Evolutionary conservation across 1,140 invertebrate genomes (phyloP).

Genomic region (Notospermus geniculatus): DNA sequence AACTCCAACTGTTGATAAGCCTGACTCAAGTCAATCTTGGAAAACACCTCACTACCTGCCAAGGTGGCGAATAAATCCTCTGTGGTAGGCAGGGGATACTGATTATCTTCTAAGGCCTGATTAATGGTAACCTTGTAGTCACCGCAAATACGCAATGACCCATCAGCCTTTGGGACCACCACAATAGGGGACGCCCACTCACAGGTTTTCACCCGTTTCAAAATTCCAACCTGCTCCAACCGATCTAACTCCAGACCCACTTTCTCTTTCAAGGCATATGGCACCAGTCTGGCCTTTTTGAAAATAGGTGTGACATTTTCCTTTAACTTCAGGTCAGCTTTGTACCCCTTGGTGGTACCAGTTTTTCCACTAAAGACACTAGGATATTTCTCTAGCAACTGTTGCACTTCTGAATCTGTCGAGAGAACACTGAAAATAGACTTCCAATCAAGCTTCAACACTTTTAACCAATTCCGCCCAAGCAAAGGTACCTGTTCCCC

Average conservation of each 20-base stretch:
- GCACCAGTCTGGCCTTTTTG: constrained; percentile 41
- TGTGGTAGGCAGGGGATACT: neutral
- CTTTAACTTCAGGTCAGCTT: constrained; percentile 19
- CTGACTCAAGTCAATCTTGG: constrained; percentile 28
- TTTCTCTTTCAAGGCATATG: neutral
- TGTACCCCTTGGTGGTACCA: constrained; percentile 16
- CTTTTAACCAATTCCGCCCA: constrained; percentile 10
- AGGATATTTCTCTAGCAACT: neutral
- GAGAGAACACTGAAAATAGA: neutral
- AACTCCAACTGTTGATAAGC: constrained; percentile 29
- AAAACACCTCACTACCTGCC: constrained; percentile 14
- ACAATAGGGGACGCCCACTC: constrained; percentile 18
- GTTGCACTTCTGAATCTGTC: neutral
- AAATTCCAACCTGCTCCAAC: constrained; percentile 5
- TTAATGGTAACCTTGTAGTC: constrained; percentile 46
- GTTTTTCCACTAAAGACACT: neutral
- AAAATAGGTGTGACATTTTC: constrained; percentile 17
- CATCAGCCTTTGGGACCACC: constrained; percentile 27
- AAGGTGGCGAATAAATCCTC: constrained; percentile 18
- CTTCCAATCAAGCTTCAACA: constrained; percentile 13
- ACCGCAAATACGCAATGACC: constrained; percentile 28
- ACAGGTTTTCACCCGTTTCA: neutral
- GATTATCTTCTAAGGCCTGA: constrained; percentile 21
- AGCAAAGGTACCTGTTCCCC: constrained; percentile 7
- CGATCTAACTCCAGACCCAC: constrained; percentile 5